These are phyloP conservation scores for Carcinoscorpius rotundicauda DNA, from an alignment of 1,140 invertebrate species.

Conservation along the genomic window DNA sequence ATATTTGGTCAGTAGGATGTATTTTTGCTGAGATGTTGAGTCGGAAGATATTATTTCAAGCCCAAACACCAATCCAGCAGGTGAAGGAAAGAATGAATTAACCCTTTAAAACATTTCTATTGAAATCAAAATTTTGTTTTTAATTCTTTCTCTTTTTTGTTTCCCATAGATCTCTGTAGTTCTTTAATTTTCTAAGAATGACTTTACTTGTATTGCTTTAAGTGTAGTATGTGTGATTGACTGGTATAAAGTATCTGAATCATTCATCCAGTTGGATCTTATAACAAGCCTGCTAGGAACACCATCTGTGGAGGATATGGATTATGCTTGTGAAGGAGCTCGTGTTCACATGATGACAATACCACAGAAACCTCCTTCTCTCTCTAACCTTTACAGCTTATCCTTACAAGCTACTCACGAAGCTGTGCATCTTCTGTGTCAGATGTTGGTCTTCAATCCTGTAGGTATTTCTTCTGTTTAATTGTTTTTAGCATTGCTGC, in stretches of 20 bases:
- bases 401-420: slow-evolving; percentile 88
- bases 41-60: slow-evolving; percentile 92
- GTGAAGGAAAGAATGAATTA: slow-evolving; percentile 33
- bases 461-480: slow-evolving; percentile 44
- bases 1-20: slow-evolving; percentile 98
- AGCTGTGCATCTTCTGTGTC: slow-evolving; percentile 89
- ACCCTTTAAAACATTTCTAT: neutral
- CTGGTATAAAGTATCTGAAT: slow-evolving; percentile 3
- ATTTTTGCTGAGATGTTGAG: slow-evolving; percentile 96
- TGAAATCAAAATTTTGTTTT: neutral
- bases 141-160: neutral
- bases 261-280: slow-evolving; percentile 62
- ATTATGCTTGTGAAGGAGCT: slow-evolving; percentile 90
- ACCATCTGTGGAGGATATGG: slow-evolving; percentile 82
- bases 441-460: slow-evolving; percentile 97
- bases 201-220: neutral
- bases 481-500: neutral
- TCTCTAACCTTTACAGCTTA: slow-evolving; percentile 80
- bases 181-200: neutral
- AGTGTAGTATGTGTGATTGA: neutral
- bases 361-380: slow-evolving; percentile 72
- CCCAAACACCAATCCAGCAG: slow-evolving; percentile 86
- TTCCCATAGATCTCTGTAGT: neutral
- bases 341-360: slow-evolving; percentile 80
- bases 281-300: slow-evolving; percentile 96